Conservation (phyloP, 2,797 vertebrate species). For the Cirrhinus mrigala region DNA sequence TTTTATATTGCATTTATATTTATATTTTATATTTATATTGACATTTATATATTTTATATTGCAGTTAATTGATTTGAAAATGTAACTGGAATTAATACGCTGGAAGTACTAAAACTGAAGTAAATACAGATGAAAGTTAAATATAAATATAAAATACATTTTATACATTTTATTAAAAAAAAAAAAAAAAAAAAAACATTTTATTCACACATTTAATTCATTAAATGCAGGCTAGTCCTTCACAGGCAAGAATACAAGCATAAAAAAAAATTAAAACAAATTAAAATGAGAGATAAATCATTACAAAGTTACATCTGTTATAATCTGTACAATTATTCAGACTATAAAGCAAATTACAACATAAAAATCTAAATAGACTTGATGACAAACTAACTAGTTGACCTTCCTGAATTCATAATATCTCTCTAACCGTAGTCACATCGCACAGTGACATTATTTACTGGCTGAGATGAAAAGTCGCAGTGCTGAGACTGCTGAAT, state of each 20-base stretch:
- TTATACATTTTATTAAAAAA: too few relatives aligned
- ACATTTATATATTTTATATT: too few relatives aligned
- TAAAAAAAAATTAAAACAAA: background rate
- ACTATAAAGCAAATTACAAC: background rate
- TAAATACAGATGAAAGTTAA: too few relatives aligned
- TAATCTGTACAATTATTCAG: background rate
- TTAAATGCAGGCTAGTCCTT: background rate
- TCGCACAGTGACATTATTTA: conserved; percentile 44
- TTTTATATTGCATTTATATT: too few relatives aligned
- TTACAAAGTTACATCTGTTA: background rate
- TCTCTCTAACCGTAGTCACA: conserved; percentile 4
- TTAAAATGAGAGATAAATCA: background rate
- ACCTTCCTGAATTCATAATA: background rate
- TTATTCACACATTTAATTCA: background rate
- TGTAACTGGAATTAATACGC: too few relatives aligned
- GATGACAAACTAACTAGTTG: background rate
- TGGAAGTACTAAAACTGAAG: too few relatives aligned
- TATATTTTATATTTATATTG: too few relatives aligned
- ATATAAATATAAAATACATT: too few relatives aligned
- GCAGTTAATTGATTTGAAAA: too few relatives aligned
- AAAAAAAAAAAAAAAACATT: too few relatives aligned
- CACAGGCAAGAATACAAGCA: background rate
- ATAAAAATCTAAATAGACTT: background rate
- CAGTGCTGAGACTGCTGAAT: conserved; percentile 52
- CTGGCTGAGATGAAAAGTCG: conserved; percentile 49